Conservation (phyloP, 1,140 invertebrate genomes). For the Riptortus pedestris region DNA sequence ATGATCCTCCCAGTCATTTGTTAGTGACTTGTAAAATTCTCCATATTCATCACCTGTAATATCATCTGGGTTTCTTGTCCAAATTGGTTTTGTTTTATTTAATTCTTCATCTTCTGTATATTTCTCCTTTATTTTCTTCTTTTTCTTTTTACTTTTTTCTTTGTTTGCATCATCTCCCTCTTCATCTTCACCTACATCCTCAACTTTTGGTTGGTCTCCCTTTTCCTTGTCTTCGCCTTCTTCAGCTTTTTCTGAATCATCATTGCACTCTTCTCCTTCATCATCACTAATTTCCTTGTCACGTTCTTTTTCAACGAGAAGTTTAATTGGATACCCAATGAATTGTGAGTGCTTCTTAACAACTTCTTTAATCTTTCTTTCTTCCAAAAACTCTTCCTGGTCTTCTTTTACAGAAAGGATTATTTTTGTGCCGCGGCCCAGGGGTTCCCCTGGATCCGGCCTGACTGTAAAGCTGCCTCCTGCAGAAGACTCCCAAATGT, state of each 20-base stretch:
- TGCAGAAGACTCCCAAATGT: slow-evolving; percentile 69
- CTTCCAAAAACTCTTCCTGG: slow-evolving; percentile 71
- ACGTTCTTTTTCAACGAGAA: slow-evolving; percentile 85
- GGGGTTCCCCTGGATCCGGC: slow-evolving; percentile 45
- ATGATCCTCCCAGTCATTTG: slow-evolving; percentile 99
- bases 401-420: slow-evolving; percentile 70
- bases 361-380: slow-evolving; percentile 88
- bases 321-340: slow-evolving; percentile 96
- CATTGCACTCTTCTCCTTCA: too few species aligned
- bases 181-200: slow-evolving; percentile 86
- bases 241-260: slow-evolving; percentile 53
- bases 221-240: slow-evolving; percentile 46
- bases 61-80: slow-evolving; percentile 96
- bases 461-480: slow-evolving; percentile 70
- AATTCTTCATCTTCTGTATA: slow-evolving; percentile 96
- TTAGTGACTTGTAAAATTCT: slow-evolving; percentile 97
- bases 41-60: slow-evolving; percentile 96
- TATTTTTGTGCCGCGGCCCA: slow-evolving; percentile 69
- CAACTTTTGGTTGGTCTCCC: slow-evolving; percentile 67
- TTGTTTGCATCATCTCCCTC: slow-evolving; percentile 59
- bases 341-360: slow-evolving; percentile 99
- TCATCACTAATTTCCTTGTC: slow-evolving; percentile 91
- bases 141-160: slow-evolving; percentile 80
- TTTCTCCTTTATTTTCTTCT: slow-evolving; percentile 94
- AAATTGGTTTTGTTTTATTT: slow-evolving; percentile 99